Evolutionary conservation across 2,797 vertebrate species (phyloP).

Genomic region (Sternarchorhynchus goeldii): DNA sequence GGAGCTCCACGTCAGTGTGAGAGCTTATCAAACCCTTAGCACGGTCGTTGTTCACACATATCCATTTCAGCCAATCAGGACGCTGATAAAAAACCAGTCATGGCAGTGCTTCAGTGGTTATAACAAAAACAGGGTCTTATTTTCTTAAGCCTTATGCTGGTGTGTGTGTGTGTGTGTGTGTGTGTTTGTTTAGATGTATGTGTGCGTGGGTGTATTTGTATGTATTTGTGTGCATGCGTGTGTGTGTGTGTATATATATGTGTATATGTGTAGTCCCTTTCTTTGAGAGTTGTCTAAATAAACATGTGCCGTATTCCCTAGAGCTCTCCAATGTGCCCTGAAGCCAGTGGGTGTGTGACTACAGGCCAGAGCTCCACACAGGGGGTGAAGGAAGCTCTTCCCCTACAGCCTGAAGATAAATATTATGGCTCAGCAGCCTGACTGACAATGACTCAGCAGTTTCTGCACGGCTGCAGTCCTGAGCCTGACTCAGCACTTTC

Average conservation of each 20-base stretch:
- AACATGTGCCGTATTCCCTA: conserved; percentile 26
- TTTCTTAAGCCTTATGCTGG: not conserved
- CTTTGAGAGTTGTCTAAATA: not conserved
- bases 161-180: conserved; percentile 4
- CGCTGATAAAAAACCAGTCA: conserved; percentile 28
- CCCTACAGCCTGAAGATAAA: conserved; percentile 56
- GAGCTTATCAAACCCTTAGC: conserved; percentile 64
- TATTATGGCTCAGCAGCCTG: conserved; percentile 34
- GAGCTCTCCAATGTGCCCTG: conserved; percentile 14
- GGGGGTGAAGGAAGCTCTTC: conserved; percentile 43
- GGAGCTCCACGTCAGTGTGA: conserved; percentile 59
- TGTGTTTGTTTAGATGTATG: not conserved
- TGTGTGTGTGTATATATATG: conserved; percentile 42
- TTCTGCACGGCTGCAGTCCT: conserved; percentile 25
- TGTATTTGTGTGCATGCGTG: not conserved
- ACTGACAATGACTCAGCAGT: too few species aligned
- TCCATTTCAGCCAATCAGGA: conserved; percentile 41
- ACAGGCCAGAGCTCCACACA: conserved; percentile 48
- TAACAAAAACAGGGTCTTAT: conserved; percentile 20
- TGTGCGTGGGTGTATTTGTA: not conserved
- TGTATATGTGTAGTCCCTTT: not conserved
- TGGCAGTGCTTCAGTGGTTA: conserved; percentile 39
- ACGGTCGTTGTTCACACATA: conserved; percentile 63
- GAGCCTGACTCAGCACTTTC: conserved; percentile 46
- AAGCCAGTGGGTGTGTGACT: conserved; percentile 39